A percentile compares a stretch with the other conserved stretches of the same genome.
phyloP scores from a whole-genome alignment of 2,888 invertebrate species.

The Acanthococcus lagerstroemiae region DNA sequence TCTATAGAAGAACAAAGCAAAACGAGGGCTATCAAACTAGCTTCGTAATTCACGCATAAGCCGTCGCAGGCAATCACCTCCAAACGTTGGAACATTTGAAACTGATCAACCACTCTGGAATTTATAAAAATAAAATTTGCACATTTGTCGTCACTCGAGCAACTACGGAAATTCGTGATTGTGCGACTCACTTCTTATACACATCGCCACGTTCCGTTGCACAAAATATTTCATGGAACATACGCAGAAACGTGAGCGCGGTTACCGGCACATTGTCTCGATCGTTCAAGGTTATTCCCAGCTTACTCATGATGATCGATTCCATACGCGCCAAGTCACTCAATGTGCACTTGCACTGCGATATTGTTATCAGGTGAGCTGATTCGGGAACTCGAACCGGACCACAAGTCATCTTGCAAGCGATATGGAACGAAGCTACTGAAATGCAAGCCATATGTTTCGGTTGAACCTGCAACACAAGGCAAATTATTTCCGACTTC shows the following conservation, averaged over 20 bases:
- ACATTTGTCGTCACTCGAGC: no score
- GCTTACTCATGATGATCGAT: conserved; percentile 65
- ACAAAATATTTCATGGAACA: conserved; percentile 54
- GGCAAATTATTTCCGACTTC: not conserved
- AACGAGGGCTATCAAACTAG: conserved; percentile 66
- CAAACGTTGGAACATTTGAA: conserved; percentile 55
- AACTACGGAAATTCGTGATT: not conserved
- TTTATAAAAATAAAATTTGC: not conserved
- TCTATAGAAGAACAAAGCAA: conserved; percentile 63
- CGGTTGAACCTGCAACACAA: conserved; percentile 49
- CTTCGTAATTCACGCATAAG: conserved; percentile 59
- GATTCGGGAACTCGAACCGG: conserved; percentile 38
- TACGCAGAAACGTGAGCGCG: conserved; percentile 57
- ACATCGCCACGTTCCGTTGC: conserved; percentile 48
- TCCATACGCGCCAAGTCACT: conserved; percentile 82
- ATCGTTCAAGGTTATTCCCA: conserved; percentile 47
- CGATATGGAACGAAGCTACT: conserved; percentile 74
- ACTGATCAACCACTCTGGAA: conserved; percentile 41
- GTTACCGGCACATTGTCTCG: conserved; percentile 51
- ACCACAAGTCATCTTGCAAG: conserved; percentile 51
- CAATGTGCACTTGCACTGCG: conserved; percentile 70
- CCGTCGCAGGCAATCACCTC: conserved; percentile 69
- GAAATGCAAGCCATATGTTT: conserved; percentile 83
- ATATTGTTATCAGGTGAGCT: conserved; percentile 55
- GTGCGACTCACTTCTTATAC: conserved; percentile 43